A percentile compares a stretch with the other conserved stretches of the same genome.
Evolutionary conservation across 1,140 invertebrate genomes (phyloP).

Genomic region (Brachionus angularis): DNA sequence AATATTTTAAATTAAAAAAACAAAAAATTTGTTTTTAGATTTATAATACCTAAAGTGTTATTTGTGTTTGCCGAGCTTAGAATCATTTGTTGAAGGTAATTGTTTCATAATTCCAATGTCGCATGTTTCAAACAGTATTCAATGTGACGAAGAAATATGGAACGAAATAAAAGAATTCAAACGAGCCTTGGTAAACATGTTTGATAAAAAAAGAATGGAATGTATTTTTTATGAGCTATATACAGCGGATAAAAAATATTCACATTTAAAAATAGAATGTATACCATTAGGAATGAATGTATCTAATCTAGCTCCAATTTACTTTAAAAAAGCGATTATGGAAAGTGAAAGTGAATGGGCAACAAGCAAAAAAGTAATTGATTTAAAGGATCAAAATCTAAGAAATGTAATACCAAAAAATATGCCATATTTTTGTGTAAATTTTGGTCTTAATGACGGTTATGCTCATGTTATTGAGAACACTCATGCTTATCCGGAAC

Average conservation of each 20-base stretch:
- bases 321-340: constrained; percentile 93
- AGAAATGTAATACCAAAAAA: constrained; percentile 72
- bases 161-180: constrained; percentile 75
- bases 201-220: constrained; percentile 64
- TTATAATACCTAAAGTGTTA: constrained; percentile 62
- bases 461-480: constrained; percentile 96
- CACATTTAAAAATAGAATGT: constrained; percentile 83
- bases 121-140: constrained; percentile 72
- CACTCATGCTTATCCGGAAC: constrained; percentile 74
- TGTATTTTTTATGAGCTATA: constrained; percentile 87
- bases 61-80: constrained; percentile 70
- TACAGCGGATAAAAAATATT: constrained; percentile 67
- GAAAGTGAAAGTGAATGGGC: constrained; percentile 92
- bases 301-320: constrained; percentile 80
- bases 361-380: constrained; percentile 88
- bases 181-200: constrained; percentile 72
- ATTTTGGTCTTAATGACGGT: constrained; percentile 79
- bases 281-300: constrained; percentile 75
- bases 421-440: constrained; percentile 85
- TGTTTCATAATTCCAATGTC: constrained; percentile 80
- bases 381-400: constrained; percentile 61
- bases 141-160: constrained; percentile 88
- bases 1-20: constrained; percentile 26
- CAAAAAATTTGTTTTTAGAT: constrained; percentile 25
- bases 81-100: constrained; percentile 77